A percentile compares a stretch with the other conserved stretches of the same genome.
phyloP scores from a whole-genome alignment of 2,888 invertebrate species.

The Cybosia mesomella region DNA sequence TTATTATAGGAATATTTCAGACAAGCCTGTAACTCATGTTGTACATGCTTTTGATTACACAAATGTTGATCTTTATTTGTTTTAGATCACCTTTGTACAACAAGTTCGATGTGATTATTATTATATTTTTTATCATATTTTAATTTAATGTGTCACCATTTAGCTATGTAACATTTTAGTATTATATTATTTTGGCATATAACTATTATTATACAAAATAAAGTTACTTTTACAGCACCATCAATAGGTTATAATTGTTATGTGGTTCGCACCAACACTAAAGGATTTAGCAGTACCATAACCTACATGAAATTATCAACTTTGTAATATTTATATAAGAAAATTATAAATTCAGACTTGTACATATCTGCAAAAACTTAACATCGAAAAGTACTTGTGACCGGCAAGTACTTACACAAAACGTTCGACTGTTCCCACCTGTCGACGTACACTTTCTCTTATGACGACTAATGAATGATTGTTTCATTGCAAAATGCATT shows the following conservation, averaged over 20 bases:
- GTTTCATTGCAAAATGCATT: slow-evolving; percentile 37
- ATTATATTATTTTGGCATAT: too few species aligned
- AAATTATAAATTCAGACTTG: neutral
- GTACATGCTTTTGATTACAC: neutral
- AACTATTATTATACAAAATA: neutral
- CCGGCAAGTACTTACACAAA: neutral
- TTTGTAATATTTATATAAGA: neutral
- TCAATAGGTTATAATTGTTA: neutral
- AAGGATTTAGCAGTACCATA: neutral
- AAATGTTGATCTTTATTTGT: too few species aligned
- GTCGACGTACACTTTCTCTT: slow-evolving; percentile 44
- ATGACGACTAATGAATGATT: slow-evolving; percentile 34
- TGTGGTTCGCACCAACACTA: neutral
- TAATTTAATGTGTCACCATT: too few species aligned
- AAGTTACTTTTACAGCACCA: too few species aligned
- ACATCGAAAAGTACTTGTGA: neutral
- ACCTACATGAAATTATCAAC: neutral
- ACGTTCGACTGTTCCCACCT: slow-evolving; percentile 6
- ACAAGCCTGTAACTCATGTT: neutral
- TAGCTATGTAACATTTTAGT: too few species aligned
- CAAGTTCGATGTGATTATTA: too few species aligned
- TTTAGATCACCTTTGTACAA: too few species aligned
- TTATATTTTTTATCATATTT: too few species aligned
- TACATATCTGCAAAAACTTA: neutral
- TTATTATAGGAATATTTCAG: slow-evolving; percentile 7